phyloP scores from a whole-genome alignment of 2,113 vertebrate species.

The Rhegmatorhina hoffmannsi region DNA sequence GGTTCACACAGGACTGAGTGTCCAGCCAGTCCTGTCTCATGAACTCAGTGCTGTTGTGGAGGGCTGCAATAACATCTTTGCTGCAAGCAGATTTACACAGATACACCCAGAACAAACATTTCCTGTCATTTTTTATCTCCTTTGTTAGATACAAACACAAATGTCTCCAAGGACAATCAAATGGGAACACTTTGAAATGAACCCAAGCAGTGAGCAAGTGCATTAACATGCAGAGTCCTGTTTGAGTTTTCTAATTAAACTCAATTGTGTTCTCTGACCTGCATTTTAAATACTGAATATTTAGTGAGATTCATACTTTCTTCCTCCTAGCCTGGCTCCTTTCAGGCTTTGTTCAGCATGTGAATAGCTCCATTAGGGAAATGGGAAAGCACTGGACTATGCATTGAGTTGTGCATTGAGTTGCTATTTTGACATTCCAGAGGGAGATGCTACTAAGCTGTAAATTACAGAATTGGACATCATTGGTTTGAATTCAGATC shows the following conservation, averaged over 20 bases:
- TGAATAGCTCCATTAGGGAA: constrained; percentile 60
- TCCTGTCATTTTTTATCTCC: constrained; percentile 68
- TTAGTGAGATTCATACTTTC: constrained; percentile 40
- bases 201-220: constrained; percentile 35
- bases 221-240: constrained; percentile 49
- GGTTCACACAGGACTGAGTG: fast-evolving
- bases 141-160: constrained; percentile 56
- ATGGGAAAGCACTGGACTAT: constrained; percentile 42
- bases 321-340: background rate
- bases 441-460: constrained; percentile 57
- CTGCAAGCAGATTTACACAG: constrained; percentile 50
- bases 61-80: constrained; percentile 37
- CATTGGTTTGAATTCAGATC: constrained; percentile 55
- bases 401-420: constrained; percentile 26
- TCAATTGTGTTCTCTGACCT: constrained; percentile 40
- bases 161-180: constrained; percentile 62
- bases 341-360: constrained; percentile 57
- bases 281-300: constrained; percentile 50
- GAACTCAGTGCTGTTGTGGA: background rate
- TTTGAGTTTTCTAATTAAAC: constrained; percentile 58
- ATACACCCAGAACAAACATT: constrained; percentile 71
- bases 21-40: background rate
- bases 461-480: constrained; percentile 60
- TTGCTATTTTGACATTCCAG: constrained; percentile 56
- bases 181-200: constrained; percentile 57